Percentiles rank a stretch among this genome's conserved stretches.
Conservation (phyloP, 2,113 vertebrate species). For the Nibea coibor region DNA sequence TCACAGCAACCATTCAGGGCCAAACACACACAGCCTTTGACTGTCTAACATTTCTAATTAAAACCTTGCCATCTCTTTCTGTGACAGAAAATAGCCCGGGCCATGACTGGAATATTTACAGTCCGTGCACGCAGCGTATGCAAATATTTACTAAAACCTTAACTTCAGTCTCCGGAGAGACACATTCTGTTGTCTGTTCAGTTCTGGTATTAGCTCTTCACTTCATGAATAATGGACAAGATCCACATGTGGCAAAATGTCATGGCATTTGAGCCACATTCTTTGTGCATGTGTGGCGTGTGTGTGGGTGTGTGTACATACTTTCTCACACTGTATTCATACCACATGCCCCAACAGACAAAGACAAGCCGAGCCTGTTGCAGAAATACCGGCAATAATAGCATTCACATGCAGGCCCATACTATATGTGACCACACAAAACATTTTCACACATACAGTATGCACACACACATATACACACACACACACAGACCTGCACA, state of each 20-base stretch:
- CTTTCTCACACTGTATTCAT: conserved; percentile 13
- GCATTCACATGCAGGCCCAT: neutral
- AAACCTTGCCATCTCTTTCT: neutral
- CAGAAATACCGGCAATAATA: conserved; percentile 15
- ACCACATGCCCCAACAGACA: conserved; percentile 4
- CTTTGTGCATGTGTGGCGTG: conserved; percentile 16
- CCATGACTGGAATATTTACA: conserved; percentile 16
- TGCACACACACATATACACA: neutral
- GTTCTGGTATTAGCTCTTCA: conserved; percentile 41
- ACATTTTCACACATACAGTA: neutral
- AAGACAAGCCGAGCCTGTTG: neutral
- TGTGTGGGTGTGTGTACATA: neutral
- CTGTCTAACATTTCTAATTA: conserved; percentile 23
- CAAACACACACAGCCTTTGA: conserved; percentile 2
- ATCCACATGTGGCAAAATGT: conserved; percentile 78
- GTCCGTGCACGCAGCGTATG: conserved; percentile 31
- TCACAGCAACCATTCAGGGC: conserved; percentile 10
- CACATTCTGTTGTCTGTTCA: conserved; percentile 50
- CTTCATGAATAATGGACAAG: conserved; percentile 80
- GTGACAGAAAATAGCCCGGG: neutral
- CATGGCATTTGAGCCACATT: conserved; percentile 76
- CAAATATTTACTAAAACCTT: conserved; percentile 38
- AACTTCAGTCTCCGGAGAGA: conserved; percentile 28
- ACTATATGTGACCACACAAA: neutral
- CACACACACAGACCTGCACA: neutral